Evolutionary conservation across 2,888 invertebrate genomes (phyloP).

Genomic region (Aspidiotus destructor): DNA sequence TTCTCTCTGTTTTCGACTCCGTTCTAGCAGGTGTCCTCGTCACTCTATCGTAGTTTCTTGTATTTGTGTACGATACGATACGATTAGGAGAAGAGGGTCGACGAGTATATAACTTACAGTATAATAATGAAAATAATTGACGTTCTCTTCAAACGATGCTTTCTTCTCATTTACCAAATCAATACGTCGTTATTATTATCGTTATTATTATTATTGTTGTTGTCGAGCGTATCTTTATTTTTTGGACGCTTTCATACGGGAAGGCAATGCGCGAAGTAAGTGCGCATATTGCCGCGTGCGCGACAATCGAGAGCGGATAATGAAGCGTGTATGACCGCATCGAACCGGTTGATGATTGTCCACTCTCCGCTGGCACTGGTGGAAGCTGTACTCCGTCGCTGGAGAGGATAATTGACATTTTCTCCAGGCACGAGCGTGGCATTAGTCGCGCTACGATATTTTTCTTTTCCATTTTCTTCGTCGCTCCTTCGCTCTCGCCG

Average conservation of each 20-base stretch:
- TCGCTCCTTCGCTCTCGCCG: neutral
- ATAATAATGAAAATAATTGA: constrained; percentile 28
- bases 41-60: neutral
- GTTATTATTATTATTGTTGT: neutral
- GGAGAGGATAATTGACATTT: constrained; percentile 35
- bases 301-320: constrained; percentile 13
- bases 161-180: constrained; percentile 31
- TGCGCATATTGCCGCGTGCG: constrained; percentile 30
- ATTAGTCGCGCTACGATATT: constrained; percentile 26
- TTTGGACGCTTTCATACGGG: constrained; percentile 13
- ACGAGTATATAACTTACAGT: neutral
- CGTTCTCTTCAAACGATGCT: constrained; percentile 23
- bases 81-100: too few relatives aligned
- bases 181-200: neutral
- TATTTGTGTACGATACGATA: neutral
- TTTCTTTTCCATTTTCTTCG: constrained; percentile 3
- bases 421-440: constrained; percentile 34
- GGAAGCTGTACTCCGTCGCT: constrained; percentile 20
- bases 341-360: constrained; percentile 26
- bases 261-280: constrained; percentile 26
- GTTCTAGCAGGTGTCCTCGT: constrained; percentile 3
- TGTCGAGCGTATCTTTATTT: constrained; percentile 23
- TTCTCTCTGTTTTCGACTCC: constrained; percentile 15
- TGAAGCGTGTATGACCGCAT: constrained; percentile 31
- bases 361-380: neutral